phyloP scores from a whole-genome alignment of 2,113 vertebrate genomes.

The Perca schrenkii region DNA sequence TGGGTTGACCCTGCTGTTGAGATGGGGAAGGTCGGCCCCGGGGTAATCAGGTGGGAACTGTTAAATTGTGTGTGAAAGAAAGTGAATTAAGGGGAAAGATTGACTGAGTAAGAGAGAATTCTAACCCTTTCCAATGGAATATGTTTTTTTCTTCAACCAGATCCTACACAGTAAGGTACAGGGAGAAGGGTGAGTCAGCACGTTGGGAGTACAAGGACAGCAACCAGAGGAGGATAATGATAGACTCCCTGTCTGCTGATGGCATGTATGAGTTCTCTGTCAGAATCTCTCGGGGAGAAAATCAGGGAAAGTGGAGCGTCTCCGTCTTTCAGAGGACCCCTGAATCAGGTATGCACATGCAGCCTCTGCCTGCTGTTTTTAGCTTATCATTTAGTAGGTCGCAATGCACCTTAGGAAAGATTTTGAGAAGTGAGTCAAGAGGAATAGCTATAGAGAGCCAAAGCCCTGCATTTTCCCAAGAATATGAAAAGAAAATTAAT shows the following conservation, averaged over 20 bases:
- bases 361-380: neutral
- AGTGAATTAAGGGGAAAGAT: neutral
- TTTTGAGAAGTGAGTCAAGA: constrained; percentile 9
- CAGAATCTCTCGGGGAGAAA: constrained; percentile 89
- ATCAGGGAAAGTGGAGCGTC: constrained; percentile 91
- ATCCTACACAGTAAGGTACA: constrained; percentile 91
- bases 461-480: neutral
- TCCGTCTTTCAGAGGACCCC: constrained; percentile 97
- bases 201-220: constrained; percentile 95
- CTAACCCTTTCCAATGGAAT: neutral
- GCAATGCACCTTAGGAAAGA: neutral
- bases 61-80: constrained; percentile 14
- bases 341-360: constrained; percentile 88
- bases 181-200: constrained; percentile 96
- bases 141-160: constrained; percentile 77
- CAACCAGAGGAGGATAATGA: constrained; percentile 86
- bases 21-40: constrained; percentile 84
- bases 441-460: neutral
- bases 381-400: neutral
- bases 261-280: constrained; percentile 97
- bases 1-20: constrained; percentile 93
- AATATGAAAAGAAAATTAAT: constrained; percentile 22
- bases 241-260: constrained; percentile 91
- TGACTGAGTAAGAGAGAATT: neutral
- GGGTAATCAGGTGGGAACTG: constrained; percentile 73